Base-by-base conservation (phyloP, 92 coral and sea anemone genomes). In the Metridium senile region DNA sequence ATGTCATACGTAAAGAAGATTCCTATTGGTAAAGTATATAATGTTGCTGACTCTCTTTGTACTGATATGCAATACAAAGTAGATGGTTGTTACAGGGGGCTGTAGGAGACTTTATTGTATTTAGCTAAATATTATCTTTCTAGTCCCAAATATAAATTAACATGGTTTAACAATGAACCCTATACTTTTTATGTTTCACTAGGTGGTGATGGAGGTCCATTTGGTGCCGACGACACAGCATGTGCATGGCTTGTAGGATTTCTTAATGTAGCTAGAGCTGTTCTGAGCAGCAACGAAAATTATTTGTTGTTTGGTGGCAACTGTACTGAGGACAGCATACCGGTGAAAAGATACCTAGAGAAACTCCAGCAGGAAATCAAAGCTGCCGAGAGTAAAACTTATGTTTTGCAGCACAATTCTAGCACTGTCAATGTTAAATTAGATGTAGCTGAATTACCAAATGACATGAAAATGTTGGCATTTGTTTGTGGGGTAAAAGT, bases 391-490 rank as follows among this genome's bases (percentile, higher is more conserved):
- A 58, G 69, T 35, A 25, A 10, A 0, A 57, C 82, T 9, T 77
- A 56, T 70, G n/a, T 75, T 17, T 21, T 82, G 13, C 31, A 57
- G 18, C 64, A 67, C 63, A 43, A 72, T 72, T 70, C 65, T 57
- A 56, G n/a, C 45, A n/a, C 71, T n/a, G 62, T 72, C 26, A 70
- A 78, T 69, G 85, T 51, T 26, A 46, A 64, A n/a, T 90, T 86
- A 65, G 63, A 49, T 7, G 83, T 86, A 66, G 59, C n/a, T n/a
- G n/a, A n/a, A n/a, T n/a, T n/a, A n/a, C n/a, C n/a, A n/a, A n/a
- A n/a, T n/a, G n/a, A n/a, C 81, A 64, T 86, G 93, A 89, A 85
- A 58, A 85, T 85, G 90, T 43, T 89, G 35, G 93, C 93, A 0
- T 81, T 89, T 84, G 78, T 89, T 66, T 76, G 71, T 39, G 94